Percentiles rank a stretch among this genome's conserved stretches.
phyloP scores from a whole-genome alignment of 2,113 vertebrate genomes.

The Ailurus styani region DNA sequence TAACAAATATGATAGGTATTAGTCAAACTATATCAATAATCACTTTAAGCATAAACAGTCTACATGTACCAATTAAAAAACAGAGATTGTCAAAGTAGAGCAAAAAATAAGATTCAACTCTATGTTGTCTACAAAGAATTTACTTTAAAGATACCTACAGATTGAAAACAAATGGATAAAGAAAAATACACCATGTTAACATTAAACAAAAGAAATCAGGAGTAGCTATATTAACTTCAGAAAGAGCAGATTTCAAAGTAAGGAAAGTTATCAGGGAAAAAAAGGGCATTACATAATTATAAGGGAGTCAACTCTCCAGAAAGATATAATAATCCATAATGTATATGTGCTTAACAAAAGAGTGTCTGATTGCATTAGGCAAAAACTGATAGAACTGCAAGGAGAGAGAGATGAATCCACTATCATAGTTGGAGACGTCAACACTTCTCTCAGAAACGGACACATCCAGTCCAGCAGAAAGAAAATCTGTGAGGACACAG shows the following conservation, averaged over 20 bases:
- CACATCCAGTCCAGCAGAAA: background rate
- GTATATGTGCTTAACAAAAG: background rate
- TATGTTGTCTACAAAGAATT: background rate
- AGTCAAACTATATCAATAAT: background rate
- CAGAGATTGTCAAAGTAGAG: background rate
- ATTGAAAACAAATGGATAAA: background rate
- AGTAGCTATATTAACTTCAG: background rate
- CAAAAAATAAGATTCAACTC: background rate
- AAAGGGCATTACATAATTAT: background rate
- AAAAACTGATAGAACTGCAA: background rate
- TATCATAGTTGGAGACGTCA: background rate
- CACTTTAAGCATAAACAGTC: background rate
- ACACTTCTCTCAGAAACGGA: background rate
- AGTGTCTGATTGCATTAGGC: background rate
- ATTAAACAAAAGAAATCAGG: background rate
- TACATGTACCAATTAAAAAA: background rate
- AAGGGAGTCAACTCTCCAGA: background rate
- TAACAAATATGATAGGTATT: background rate
- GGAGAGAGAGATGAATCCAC: background rate
- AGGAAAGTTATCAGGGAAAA: background rate
- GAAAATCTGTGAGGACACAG: too few species aligned
- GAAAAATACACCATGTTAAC: background rate
- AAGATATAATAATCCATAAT: background rate
- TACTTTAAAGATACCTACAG: background rate
- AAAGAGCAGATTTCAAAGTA: background rate